Base-by-base conservation (phyloP, 2,113 vertebrate genomes). In the Sula dactylatra region DNA sequence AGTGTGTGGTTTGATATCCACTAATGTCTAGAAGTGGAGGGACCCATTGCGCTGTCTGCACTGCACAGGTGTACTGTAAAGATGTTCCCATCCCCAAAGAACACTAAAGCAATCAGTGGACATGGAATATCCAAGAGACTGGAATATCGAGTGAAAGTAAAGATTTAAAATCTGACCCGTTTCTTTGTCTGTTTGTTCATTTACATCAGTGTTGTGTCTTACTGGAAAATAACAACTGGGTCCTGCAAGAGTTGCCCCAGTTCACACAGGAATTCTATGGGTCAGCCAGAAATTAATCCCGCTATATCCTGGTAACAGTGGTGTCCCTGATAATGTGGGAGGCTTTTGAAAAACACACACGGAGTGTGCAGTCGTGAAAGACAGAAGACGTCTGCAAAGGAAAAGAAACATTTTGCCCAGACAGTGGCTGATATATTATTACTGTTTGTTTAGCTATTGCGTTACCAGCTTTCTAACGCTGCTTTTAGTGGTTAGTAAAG, bases 1-100 rank as follows among this genome's bases (percentile, higher is more conserved):
- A 74, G 27, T 0, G 0, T 32, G 26, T 3, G 22, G 31, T 69
- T 52, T 87, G 67, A 44, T 40, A 58, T 1, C 27, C 38, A 12
- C 13, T 62, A 1, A 34, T 1, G 11, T 25, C 27, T 70, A 8
- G 59, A 45, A 84, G 26, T 44, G 44, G 76, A 70, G 84, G 61
- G 7, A 71, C 11, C 11, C 42, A 9, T 4, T 61, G 52, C 4
- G 1, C 24, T 36, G 6, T 24, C 58, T 54, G 34, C 7, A 1
- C 16, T 29, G 40, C 54, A 40, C 16, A 34, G 31, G 10, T 27
- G 7, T 32, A 3, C n/a, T 13, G 16, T 20, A 17, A 58, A 44
- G n/a, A 8, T 85, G 50, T 38, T 72, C 38, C 55, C 27, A 40
- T 56, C 16, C 34, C 18, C 40, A 42, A 42, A 79, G 44, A 82